These are phyloP conservation scores for Cyanoramphus novaezelandiae DNA, from an alignment of 2,113 vertebrate genomes.

Conservation along the genomic window DNA sequence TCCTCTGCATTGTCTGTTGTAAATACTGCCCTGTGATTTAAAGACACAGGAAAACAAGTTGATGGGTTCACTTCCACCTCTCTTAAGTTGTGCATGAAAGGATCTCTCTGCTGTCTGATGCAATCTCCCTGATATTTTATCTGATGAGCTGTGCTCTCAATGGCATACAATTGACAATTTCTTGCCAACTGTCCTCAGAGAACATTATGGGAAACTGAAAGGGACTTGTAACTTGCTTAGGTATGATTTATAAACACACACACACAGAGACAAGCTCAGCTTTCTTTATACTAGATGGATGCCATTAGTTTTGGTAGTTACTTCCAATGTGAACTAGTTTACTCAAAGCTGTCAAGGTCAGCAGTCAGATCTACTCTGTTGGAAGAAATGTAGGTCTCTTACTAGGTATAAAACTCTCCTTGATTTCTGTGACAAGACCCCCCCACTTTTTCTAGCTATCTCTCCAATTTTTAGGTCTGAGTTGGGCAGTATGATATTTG, in stretches of 20 bases:
- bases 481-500: neutral
- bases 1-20: neutral
- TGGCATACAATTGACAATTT: neutral
- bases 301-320: neutral
- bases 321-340: neutral
- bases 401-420: neutral
- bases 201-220: neutral
- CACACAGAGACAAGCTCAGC: neutral
- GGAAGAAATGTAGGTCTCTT: neutral
- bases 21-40: neutral
- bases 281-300: neutral
- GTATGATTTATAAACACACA: neutral
- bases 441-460: neutral
- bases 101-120: neutral
- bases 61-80: neutral
- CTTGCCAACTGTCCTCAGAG: neutral
- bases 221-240: neutral
- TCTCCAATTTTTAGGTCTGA: neutral
- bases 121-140: neutral
- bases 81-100: neutral
- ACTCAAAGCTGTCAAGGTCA: neutral
- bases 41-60: neutral
- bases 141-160: neutral
- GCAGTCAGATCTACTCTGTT: neutral
- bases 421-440: neutral